These are phyloP conservation scores for Oxyruncus cristatus DNA, from an alignment of 2,113 vertebrate species.

Conservation along the genomic window DNA sequence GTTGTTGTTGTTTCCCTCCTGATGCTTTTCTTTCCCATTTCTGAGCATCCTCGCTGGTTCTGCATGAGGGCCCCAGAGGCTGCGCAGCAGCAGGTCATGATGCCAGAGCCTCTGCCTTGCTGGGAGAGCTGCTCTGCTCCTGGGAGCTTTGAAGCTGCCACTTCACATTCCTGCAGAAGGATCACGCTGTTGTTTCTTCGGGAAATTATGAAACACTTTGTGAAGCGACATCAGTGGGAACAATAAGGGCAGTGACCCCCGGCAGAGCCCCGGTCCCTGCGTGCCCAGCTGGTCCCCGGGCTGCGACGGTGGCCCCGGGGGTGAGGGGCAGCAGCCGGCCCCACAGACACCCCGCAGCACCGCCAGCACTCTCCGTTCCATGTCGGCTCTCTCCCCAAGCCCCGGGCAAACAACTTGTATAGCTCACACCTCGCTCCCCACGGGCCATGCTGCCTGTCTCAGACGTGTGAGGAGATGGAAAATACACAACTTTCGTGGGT, in stretches of 20 bases:
- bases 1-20: conserved; percentile 27
- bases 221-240: background rate
- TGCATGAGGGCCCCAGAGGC: background rate
- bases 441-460: background rate
- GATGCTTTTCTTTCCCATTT: background rate
- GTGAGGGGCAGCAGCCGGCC: background rate
- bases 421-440: conserved; percentile 11
- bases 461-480: conserved; percentile 50
- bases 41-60: background rate
- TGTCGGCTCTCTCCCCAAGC: background rate
- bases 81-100: background rate
- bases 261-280: background rate
- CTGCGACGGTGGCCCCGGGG: rapidly evolving
- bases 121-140: background rate
- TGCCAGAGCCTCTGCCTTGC: background rate
- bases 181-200: conserved; percentile 6
- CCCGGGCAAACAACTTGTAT: background rate
- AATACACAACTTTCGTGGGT: background rate
- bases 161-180: conserved; percentile 17
- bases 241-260: background rate
- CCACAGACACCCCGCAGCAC: rapidly evolving
- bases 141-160: conserved; percentile 36
- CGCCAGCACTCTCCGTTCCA: rapidly evolving
- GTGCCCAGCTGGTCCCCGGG: rapidly evolving
- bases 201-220: conserved; percentile 12